Evolutionary conservation across 2,113 vertebrate species (phyloP).

Genomic region (Limanda limanda): DNA sequence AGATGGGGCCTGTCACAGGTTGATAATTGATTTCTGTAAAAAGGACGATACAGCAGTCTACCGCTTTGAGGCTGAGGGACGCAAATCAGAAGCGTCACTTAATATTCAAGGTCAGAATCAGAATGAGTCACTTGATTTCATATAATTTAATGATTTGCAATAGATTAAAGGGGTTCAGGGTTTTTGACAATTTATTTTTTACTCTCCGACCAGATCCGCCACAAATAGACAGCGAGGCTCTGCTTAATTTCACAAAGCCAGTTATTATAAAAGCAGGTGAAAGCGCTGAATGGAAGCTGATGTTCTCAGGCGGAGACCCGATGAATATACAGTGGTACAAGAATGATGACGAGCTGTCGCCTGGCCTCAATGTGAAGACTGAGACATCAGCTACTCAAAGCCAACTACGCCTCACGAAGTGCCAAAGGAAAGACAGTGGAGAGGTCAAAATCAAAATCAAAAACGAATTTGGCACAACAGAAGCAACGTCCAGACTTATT

Average conservation of each 20-base stretch:
- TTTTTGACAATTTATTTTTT: slow-evolving; percentile 9
- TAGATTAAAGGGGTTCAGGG: neutral
- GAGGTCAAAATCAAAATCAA: slow-evolving; percentile 87
- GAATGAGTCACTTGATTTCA: neutral
- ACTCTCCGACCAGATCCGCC: slow-evolving; percentile 83
- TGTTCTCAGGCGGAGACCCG: slow-evolving; percentile 84
- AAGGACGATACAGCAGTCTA: slow-evolving; percentile 86
- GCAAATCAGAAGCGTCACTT: slow-evolving; percentile 82
- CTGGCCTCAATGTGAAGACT: slow-evolving; percentile 75
- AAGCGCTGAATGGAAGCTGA: slow-evolving; percentile 84
- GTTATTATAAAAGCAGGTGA: slow-evolving; percentile 86
- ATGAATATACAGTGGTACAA: slow-evolving; percentile 86
- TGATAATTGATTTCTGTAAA: slow-evolving; percentile 81
- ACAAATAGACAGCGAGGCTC: slow-evolving; percentile 79
- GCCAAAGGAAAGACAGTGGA: slow-evolving; percentile 85
- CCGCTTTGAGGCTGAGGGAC: slow-evolving; percentile 85
- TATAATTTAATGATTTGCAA: no score
- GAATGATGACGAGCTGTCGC: slow-evolving; percentile 81
- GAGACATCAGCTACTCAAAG: slow-evolving; percentile 79
- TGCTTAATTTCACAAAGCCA: slow-evolving; percentile 80
- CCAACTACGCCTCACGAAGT: slow-evolving; percentile 81
- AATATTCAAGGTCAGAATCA: slow-evolving; percentile 77
- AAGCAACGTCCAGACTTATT: slow-evolving; percentile 82
- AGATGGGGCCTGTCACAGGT: slow-evolving; percentile 83
- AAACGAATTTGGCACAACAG: slow-evolving; percentile 85